These are phyloP conservation scores for Ferrisia virgata DNA, from an alignment of 2,888 invertebrate species.

Conservation along the genomic window DNA sequence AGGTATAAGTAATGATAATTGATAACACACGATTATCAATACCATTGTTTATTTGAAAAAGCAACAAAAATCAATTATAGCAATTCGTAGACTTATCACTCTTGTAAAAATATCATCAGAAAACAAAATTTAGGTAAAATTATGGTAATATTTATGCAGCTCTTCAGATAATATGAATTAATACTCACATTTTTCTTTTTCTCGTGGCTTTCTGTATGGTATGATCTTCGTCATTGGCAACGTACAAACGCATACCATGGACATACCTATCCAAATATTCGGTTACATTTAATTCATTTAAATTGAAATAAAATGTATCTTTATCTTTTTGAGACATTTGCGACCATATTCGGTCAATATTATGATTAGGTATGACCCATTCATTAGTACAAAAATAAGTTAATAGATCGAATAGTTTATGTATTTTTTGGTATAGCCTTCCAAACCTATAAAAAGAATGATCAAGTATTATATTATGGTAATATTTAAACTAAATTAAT, in stretches of 20 bases:
- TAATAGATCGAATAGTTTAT: not conserved
- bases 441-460: not conserved
- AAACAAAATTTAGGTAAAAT: too few relatives aligned
- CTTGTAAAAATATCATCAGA: too few relatives aligned
- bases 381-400: not conserved
- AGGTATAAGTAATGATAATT: too few relatives aligned
- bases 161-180: conserved; percentile 53
- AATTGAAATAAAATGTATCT: conserved; percentile 60
- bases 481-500: not conserved
- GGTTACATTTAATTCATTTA: conserved; percentile 61
- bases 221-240: conserved; percentile 79
- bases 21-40: too few relatives aligned
- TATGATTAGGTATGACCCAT: not conserved
- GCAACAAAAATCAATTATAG: too few relatives aligned
- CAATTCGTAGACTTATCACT: too few relatives aligned
- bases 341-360: not conserved
- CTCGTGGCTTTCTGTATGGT: conserved; percentile 73
- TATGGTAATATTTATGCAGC: not conserved
- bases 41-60: too few relatives aligned
- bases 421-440: not conserved
- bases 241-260: conserved; percentile 77
- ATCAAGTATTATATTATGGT: too few relatives aligned
- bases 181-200: conserved; percentile 71
- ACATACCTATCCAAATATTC: conserved; percentile 74
- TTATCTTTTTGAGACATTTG: not conserved